Evolutionary conservation across 2,888 invertebrate species (phyloP), one percentile per base, ranked within the genome.

Genomic region (Eledone cirrhosa): DNA sequence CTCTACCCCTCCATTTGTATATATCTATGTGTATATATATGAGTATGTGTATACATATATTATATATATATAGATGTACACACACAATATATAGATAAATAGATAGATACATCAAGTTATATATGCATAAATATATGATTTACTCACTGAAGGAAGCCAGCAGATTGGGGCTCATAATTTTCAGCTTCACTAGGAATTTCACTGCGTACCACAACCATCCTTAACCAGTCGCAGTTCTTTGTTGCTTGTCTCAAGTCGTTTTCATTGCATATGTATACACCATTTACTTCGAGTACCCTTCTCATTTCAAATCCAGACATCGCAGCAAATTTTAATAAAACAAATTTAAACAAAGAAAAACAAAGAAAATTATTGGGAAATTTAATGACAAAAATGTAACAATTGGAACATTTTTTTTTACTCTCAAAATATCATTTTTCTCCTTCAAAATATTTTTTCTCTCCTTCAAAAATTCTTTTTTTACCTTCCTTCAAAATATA

Each of bases 261-360:
- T 76, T 76, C 76, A 76, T 48, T 76, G 48, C 76, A 76, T 47
- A 76, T 76, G 47, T 76, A 76, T 47, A 48, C 47, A 48, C 76
- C 76, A 48, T 76, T 76, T 33, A 76, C 48, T 76, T 76, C 76
- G 19, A 76, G 48, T 29, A 76, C 47, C 48, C 76, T 76, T 67
- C 22, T 13, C 2, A 19, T 24, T 11, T 63, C 11, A 11, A 63
- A 63, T 24, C 24, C 27, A 63, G 27, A 63, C 63, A 27, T 63
- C 27, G 11, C 27, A 24, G 63, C 22, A 63, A 63, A 41, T 41
- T 63, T 63, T 19, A 22, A 22, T 63, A 63, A 11, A 63, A n/a
- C 1, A 63, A 63, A 63, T 19, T 16, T 8, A 63, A 63, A 63
- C 27, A 63, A 19, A 63, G 22, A 63, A 19, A 24, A 19, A 22